Conservation (phyloP, 1,140 invertebrate species). For the Solenopsis invicta region DNA sequence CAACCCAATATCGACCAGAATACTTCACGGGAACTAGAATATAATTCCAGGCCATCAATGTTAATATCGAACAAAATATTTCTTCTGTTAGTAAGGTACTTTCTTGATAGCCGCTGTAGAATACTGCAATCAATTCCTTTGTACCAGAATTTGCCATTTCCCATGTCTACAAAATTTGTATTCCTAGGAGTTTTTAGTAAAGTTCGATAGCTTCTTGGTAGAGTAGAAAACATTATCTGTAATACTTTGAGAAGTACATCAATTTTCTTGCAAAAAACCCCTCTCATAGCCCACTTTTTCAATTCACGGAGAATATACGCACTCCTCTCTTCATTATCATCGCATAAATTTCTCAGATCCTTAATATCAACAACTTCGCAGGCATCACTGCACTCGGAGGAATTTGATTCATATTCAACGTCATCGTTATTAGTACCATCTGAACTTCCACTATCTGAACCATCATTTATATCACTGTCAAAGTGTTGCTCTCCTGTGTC, state of each 20-base stretch:
- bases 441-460: too few relatives aligned
- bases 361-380: neutral
- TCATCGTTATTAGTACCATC: too few relatives aligned
- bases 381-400: neutral
- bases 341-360: neutral
- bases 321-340: constrained; percentile 20
- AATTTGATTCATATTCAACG: constrained; percentile 9
- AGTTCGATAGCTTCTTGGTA: constrained; percentile 1
- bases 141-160: constrained; percentile 14
- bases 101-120: constrained; percentile 11
- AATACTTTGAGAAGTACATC: constrained; percentile 11
- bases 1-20: constrained; percentile 25
- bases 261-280: constrained; percentile 21
- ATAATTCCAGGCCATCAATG: constrained; percentile 30
- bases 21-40: neutral
- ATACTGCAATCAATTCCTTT: constrained; percentile 2
- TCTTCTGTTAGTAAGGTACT: neutral
- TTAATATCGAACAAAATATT: constrained; percentile 9
- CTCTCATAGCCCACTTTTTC: constrained; percentile 12
- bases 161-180: neutral
- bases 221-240: neutral
- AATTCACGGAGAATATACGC: constrained; percentile 8
- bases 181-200: constrained; percentile 3
- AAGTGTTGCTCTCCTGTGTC: too few relatives aligned
- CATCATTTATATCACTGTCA: too few relatives aligned